Base-by-base conservation (phyloP, 2,113 vertebrate species). In the Oncorhynchus gorbuscha region DNA sequence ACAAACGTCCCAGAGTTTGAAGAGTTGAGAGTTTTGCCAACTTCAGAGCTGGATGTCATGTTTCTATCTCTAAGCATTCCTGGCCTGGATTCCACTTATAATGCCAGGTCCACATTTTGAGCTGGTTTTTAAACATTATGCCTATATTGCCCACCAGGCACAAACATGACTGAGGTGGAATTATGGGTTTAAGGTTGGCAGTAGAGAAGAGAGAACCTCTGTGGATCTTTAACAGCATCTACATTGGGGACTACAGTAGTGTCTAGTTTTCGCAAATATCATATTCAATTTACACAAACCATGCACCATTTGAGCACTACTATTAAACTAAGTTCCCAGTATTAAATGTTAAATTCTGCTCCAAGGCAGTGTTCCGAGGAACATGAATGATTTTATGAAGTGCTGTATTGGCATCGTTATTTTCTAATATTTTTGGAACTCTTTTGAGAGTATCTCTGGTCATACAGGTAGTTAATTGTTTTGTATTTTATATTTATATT, bases 101-200 rank as follows among this genome's bases (percentile, higher is more conserved):
- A 55, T 55, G 49, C 1, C 3, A 66, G 26, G 24, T 28, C 20
- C 22, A 66, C 51, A 55, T 16, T 55, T 18, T 28, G 66, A 14
- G 64, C 3, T 71, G 76, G 51, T 69, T 78, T 73, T 72, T 66
- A 72, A 71, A 73, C 5, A 16, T 65, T 69, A 68, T 35, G 39
- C 70, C 69, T 73, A 74, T 67, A 70, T 64, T 48, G 49, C 65
- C 73, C 26, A 16, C 14, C 51, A 55, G 51, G 51, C 51, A 55
- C 51, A 55, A 55, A 55, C 14, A 55, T 55, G 14, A 55, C 51
- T 55, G 14, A 16, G 51, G 12, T 55, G 51, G 3, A 55, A 55
- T 55, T 55, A 55, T 55, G 51, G 3, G 51, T 1, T 55, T 55
- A 5, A 18, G 12, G 13, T 18, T 55, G 51, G 14, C 13, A 55